These are phyloP conservation scores for Prunella himalayana DNA, from an alignment of 2,113 vertebrate species.

Conservation along the genomic window DNA sequence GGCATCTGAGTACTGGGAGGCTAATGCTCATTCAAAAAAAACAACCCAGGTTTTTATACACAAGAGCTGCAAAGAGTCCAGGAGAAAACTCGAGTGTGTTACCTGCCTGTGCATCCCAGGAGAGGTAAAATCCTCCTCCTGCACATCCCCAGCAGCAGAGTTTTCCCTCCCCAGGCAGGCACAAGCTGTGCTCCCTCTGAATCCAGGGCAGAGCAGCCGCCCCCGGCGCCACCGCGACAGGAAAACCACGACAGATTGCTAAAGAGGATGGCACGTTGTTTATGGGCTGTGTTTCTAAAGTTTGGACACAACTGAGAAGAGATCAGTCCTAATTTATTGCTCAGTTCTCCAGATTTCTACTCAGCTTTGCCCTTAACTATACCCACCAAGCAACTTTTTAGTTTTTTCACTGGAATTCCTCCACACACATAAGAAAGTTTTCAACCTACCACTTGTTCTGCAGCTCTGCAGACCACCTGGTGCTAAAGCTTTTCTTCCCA, in stretches of 20 bases:
- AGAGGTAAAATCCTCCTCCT: neutral
- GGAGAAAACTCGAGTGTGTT: neutral
- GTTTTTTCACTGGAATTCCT: neutral
- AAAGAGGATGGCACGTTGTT: neutral
- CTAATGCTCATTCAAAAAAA: neutral
- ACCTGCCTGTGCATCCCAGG: neutral
- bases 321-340: neutral
- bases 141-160: neutral
- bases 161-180: neutral
- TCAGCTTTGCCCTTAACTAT: neutral
- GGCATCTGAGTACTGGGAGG: neutral
- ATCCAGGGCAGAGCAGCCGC: neutral
- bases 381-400: neutral
- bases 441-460: neutral
- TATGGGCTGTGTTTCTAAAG: neutral
- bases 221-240: neutral
- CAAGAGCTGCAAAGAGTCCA: neutral
- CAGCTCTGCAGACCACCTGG: rapidly evolving
- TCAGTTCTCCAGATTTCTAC: neutral
- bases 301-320: neutral
- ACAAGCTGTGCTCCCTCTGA: neutral
- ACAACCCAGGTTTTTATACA: neutral
- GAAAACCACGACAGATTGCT: neutral
- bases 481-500: neutral
- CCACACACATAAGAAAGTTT: neutral